Evolutionary conservation across 1,140 invertebrate species (phyloP).

Genomic region (Atta cephalotes): DNA sequence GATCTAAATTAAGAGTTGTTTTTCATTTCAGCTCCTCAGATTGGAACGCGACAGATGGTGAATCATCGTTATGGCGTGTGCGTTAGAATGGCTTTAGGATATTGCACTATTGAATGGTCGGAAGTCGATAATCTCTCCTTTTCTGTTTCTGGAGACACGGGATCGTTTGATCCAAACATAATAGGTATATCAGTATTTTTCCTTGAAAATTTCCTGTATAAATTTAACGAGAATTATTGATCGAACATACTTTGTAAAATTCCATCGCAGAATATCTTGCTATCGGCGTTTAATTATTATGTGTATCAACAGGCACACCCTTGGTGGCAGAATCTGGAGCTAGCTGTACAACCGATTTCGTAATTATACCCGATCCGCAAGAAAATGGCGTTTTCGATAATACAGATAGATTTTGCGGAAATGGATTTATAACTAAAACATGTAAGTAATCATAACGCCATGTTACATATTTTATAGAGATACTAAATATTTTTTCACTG

Average conservation of each 20-base stretch:
- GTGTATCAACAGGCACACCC: slow-evolving; percentile 79
- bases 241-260: not conserved
- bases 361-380: slow-evolving; percentile 90
- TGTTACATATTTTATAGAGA: not conserved
- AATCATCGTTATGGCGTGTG: slow-evolving; percentile 93
- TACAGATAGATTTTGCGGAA: slow-evolving; percentile 91
- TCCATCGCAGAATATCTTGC: not conserved
- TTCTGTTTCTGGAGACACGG: slow-evolving; percentile 90
- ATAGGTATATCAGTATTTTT: slow-evolving; percentile 68
- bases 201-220: not conserved
- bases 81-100: slow-evolving; percentile 89
- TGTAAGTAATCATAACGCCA: slow-evolving; percentile 85
- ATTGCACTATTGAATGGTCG: slow-evolving; percentile 89
- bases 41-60: slow-evolving; percentile 90
- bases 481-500: slow-evolving; percentile 14
- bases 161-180: slow-evolving; percentile 86
- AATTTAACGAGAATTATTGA: not conserved
- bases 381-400: slow-evolving; percentile 81
- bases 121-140: slow-evolving; percentile 89
- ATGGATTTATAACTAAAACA: slow-evolving; percentile 89
- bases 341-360: slow-evolving; percentile 90
- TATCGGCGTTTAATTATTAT: not conserved
- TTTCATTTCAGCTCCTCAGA: slow-evolving; percentile 64
- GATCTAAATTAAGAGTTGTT: slow-evolving; percentile 27
- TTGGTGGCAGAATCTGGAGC: slow-evolving; percentile 86